Conservation (phyloP, 2,888 invertebrate genomes). For the Liopterus haemorrhoidalis region DNA sequence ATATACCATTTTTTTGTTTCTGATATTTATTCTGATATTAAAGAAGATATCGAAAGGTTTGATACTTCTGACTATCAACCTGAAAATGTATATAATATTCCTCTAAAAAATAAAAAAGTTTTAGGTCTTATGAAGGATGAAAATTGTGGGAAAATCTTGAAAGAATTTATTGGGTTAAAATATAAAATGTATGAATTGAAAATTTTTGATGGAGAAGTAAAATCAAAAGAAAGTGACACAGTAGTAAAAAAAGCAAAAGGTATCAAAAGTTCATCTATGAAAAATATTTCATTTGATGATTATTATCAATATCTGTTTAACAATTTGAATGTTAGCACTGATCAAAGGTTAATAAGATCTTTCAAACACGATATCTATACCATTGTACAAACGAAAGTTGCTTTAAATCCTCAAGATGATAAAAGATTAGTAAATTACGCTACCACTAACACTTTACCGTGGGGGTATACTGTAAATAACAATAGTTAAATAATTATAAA, state of each 20-base stretch:
- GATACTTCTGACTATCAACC: conserved; percentile 33
- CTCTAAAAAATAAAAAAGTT: conserved; percentile 34
- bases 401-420: conserved; percentile 17
- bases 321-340: conserved; percentile 7
- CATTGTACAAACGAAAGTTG: conserved; percentile 22
- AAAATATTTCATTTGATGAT: conserved; percentile 19
- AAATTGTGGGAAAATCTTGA: too few species aligned
- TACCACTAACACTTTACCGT: conserved; percentile 19
- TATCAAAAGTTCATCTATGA: conserved; percentile 12
- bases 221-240: conserved; percentile 14
- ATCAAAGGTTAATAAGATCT: conserved; percentile 17
- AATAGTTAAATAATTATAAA: too few species aligned
- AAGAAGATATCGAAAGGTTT: conserved; percentile 21
- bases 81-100: conserved; percentile 31
- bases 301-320: conserved; percentile 15
- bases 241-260: conserved; percentile 18
- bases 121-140: conserved; percentile 39
- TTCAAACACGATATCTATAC: conserved; percentile 19
- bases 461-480: too few species aligned
- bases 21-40: conserved; percentile 25
- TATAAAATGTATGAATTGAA: conserved; percentile 29
- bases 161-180: conserved; percentile 31
- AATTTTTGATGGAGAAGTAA: too few species aligned
- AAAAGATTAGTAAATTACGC: conserved; percentile 19
- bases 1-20: conserved; percentile 16